Base-by-base conservation (phyloP, 1,140 invertebrate species). In the Drosophila tristis region DNA sequence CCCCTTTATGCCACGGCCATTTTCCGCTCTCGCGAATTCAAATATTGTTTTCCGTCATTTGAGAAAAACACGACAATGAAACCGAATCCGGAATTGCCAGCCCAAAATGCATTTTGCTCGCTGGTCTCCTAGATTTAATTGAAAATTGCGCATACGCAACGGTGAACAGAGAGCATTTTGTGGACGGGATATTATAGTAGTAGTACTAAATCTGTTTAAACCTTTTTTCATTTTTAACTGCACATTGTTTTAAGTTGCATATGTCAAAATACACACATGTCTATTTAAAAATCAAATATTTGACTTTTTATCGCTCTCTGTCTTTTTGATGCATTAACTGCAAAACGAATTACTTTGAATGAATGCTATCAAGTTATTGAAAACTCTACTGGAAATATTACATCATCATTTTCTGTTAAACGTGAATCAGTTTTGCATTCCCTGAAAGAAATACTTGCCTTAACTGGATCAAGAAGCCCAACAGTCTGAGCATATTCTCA, bases 141-240 rank as follows among this genome's bases (percentile, higher is more conserved):
- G 81, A 75, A 84, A 75, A 75, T 76, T 67, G 47, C 58, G 57
- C 65, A 78, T 74, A 78, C 70, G 70, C 70, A 71, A 45, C 15
- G 70, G 8, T 70, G 68, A 16, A 54, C 42, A 29, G 15, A 26
- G 29, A 58, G 13, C n/a, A 70, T 29, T 49, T 44, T 55, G 7
- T 73, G 47, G 35, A 45, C 43, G 23, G 15, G 0, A 62, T 15
- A 53, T 55, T 50, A 65, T 65, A 65, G 11, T 58, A 65, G 11
- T 58, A 47, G 39, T 26, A 35, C 29, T 9, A 57, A 54, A 31
- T 66, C 45, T 43, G 35, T 26, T 66, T 50, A 55, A 23, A 13
- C 26, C 16, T 9, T 31, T 66, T 26, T 65, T n/a, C 26, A 53
- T 51, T 53, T 45, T 74, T 51, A 29, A 54, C 74, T 53, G 35